Percentiles rank a stretch among this genome's conserved stretches.
These are phyloP conservation scores for Gulo gulo DNA, from an alignment of 2,113 vertebrate species.

Conservation along the genomic window DNA sequence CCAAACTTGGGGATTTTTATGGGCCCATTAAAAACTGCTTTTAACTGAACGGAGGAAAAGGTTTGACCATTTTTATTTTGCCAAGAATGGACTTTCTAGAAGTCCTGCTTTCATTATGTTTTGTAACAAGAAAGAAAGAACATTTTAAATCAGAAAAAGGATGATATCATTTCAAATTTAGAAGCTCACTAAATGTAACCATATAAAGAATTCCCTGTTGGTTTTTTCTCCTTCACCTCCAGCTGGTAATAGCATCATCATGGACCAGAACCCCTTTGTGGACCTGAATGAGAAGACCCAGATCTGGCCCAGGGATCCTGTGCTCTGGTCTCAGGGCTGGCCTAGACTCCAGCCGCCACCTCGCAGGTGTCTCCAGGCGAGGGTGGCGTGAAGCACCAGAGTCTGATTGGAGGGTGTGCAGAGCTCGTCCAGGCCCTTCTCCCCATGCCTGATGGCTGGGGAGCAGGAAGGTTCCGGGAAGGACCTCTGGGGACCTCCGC, in stretches of 20 bases:
- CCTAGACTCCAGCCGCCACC: background rate
- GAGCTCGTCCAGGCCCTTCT: background rate
- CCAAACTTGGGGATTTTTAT: slow-evolving; percentile 15
- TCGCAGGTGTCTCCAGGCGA: background rate
- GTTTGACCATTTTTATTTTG: background rate
- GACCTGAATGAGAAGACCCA: background rate
- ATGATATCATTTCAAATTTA: background rate
- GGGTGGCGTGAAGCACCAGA: background rate
- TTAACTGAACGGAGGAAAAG: background rate
- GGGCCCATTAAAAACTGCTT: background rate
- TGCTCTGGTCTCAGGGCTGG: background rate
- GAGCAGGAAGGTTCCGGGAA: background rate
- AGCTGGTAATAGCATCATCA: background rate
- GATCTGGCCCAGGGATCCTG: background rate
- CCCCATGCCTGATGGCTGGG: background rate
- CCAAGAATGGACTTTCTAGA: slow-evolving; percentile 10
- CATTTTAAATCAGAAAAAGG: background rate
- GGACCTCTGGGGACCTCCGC: background rate
- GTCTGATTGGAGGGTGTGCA: background rate
- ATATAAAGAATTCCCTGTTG: background rate
- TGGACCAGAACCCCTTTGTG: background rate
- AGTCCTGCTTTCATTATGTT: background rate
- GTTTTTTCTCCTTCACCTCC: background rate
- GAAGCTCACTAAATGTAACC: background rate
- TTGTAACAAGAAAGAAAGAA: background rate